Conservation (phyloP, 2,888 invertebrate species). For the Cataglyphis altisquamis region DNA sequence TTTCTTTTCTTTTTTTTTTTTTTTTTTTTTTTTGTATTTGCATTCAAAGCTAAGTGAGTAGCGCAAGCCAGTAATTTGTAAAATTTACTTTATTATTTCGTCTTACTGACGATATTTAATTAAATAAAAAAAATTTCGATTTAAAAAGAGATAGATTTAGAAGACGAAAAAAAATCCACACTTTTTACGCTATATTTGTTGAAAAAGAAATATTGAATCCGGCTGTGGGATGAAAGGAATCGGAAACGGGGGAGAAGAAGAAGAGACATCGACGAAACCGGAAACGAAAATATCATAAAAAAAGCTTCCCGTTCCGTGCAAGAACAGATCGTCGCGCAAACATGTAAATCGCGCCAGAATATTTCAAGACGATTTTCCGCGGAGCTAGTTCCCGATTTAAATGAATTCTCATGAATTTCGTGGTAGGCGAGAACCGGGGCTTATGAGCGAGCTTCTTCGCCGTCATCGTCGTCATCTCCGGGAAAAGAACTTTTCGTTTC, state of each 20-base stretch:
- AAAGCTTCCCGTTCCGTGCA: conserved; percentile 45
- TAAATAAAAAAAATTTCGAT: not conserved
- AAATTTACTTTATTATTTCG: not conserved
- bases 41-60: not conserved
- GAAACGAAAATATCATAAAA: conserved; percentile 56
- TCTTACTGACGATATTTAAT: not conserved
- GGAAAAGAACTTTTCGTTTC: conserved; percentile 36
- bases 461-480: not conserved
- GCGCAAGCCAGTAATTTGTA: not conserved
- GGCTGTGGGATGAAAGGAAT: conserved; percentile 17
- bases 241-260: not conserved
- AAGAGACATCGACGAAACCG: not conserved
- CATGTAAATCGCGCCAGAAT: conserved; percentile 70
- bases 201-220: conserved; percentile 76
- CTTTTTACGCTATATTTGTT: not conserved
- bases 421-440: not conserved
- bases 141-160: not conserved
- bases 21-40: not conserved
- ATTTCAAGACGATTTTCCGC: conserved; percentile 56
- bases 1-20: no score
- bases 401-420: conserved; percentile 54
- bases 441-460: conserved; percentile 15
- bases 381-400: conserved; percentile 48
- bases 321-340: conserved; percentile 62
- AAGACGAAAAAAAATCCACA: not conserved